Base-by-base conservation (phyloP, 2,888 invertebrate genomes). In the Athalia circularis region DNA sequence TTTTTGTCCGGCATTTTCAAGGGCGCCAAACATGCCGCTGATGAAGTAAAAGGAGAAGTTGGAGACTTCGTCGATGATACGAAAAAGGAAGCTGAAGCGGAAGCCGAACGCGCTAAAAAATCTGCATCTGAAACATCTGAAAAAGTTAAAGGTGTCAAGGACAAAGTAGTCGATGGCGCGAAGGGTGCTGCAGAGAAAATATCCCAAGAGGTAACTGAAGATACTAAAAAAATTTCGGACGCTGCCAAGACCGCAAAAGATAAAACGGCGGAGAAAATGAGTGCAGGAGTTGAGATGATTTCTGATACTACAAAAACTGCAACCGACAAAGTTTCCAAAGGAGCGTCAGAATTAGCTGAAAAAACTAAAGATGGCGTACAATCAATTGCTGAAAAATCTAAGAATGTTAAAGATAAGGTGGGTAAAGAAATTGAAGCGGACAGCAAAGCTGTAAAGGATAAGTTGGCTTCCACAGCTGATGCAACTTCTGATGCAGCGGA, bases 201-300 rank as follows among this genome's bases (percentile, higher is more conserved):
- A 54, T 83, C 82, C 3, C 77, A 84, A 65, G 91, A 92, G 85
- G 89, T 91, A 67, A 91, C 92, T 8, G 88, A 90, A 80, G 92
- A 92, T 87, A 84, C 91, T 5, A 91, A 91, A 82, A 91, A 91
- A 62, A 81, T 91, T 76, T 92, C 92, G 86, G 92, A 91, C 83
- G 92, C 91, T 83, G 92, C 92, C 87, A 83, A 90, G 8, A 90
- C 91, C 5, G 91, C 91, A 0, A 91, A 91, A 79, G 83, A 91
- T 47, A 92, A 86, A 50, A 85, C 52, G 48, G 57, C 77, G 43
- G 76, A 77, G 15, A 80, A 68, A 77, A 29, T 80, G 9, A 61
- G 48, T 15, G 48, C 61, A 4, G n/a, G 67, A 5, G 65, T 75
- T 4, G 65, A 76, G 13, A 54, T 65, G 62, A 61, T 59, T 45